Conservation (phyloP, 92 coral and sea anemone species). For the Paragorgia papillata region DNA sequence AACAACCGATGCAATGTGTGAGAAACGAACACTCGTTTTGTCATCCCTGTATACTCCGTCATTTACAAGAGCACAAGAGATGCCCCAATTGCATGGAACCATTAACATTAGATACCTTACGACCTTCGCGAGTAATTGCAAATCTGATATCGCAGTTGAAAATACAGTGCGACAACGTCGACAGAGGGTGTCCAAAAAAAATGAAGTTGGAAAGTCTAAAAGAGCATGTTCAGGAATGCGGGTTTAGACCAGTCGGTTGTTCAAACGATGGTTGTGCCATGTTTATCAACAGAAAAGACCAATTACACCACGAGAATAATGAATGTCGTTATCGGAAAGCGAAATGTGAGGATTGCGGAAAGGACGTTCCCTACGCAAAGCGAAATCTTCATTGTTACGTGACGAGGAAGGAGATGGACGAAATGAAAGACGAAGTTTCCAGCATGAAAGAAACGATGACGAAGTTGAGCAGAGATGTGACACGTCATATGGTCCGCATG, state of each 20-base stretch:
- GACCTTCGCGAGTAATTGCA: constrained; percentile 47
- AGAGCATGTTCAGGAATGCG: constrained; percentile 38
- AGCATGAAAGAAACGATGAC: background rate
- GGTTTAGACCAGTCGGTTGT: constrained; percentile 50
- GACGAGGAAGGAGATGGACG: background rate
- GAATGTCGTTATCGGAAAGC: constrained; percentile 3
- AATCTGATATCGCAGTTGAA: constrained; percentile 52
- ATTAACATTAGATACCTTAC: constrained; percentile 26
- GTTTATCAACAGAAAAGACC: background rate
- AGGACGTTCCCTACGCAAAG: background rate
- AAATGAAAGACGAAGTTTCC: background rate
- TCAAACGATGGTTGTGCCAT: constrained; percentile 45
- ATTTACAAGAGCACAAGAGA: background rate
- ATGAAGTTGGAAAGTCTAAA: constrained; percentile 44
- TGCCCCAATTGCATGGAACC: constrained; percentile 22
- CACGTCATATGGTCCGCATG: background rate
- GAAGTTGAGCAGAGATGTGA: background rate
- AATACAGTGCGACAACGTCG: constrained; percentile 49
- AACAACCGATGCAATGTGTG: constrained; percentile 1
- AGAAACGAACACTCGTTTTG: constrained; percentile 14
- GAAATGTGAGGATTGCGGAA: background rate
- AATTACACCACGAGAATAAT: background rate
- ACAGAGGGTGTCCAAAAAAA: constrained; percentile 45
- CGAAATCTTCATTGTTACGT: background rate
- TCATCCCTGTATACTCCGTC: background rate